phyloP scores from a whole-genome alignment of 2,797 vertebrate genomes.

The Eurystomus glaucurus region DNA sequence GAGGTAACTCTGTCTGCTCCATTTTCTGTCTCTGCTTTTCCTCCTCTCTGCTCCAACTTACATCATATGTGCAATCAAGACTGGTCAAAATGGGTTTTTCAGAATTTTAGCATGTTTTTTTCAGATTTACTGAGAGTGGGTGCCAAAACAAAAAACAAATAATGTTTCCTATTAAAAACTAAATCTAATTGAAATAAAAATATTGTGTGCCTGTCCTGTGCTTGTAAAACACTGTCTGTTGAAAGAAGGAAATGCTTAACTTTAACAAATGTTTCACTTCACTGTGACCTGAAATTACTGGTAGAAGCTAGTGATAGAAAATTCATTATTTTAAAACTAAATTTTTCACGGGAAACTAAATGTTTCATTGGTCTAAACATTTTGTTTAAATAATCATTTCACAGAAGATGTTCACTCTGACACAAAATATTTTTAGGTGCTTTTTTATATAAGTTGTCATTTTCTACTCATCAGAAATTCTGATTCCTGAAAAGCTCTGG shows the following conservation, averaged over 20 bases:
- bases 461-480: slow-evolving; percentile 29
- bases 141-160: neutral
- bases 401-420: neutral
- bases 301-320: neutral
- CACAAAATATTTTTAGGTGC: neutral
- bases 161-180: neutral
- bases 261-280: neutral
- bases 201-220: too few relatives aligned
- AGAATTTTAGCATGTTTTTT: neutral
- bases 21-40: neutral
- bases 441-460: neutral
- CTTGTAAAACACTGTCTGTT: neutral
- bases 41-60: neutral
- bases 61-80: rapidly evolving
- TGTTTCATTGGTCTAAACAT: neutral
- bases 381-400: neutral
- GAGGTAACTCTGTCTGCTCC: neutral
- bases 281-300: neutral
- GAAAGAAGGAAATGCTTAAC: neutral
- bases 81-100: neutral
- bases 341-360: neutral
- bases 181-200: neutral
- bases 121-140: neutral
- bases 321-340: neutral
- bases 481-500: neutral